Conservation (phyloP, 2,888 invertebrate genomes). For the Herminia tarsipennalis region DNA sequence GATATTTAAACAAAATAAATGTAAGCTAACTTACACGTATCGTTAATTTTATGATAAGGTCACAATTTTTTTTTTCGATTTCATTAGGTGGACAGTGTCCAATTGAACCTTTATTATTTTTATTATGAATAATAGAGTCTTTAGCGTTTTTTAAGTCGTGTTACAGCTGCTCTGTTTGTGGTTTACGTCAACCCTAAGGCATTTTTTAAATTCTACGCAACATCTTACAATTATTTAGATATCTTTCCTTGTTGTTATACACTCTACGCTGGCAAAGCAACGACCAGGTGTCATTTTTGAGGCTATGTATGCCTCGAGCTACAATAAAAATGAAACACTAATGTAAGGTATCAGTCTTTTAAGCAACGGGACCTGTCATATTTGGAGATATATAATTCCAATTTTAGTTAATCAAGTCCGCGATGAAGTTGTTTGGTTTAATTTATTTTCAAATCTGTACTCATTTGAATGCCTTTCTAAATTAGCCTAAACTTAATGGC, state of each 20-base stretch:
- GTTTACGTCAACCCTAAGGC: background rate
- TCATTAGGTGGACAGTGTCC: too few relatives aligned
- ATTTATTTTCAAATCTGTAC: background rate
- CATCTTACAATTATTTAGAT: background rate
- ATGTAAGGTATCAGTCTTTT: slow-evolving; percentile 5
- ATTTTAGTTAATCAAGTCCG: background rate
- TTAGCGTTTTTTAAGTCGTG: background rate
- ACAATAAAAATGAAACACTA: slow-evolving; percentile 2
- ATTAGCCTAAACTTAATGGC: too few relatives aligned
- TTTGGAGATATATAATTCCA: slow-evolving; percentile 2
- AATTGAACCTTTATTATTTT: too few relatives aligned
- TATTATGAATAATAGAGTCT: too few relatives aligned
- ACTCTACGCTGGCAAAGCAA: too few relatives aligned
- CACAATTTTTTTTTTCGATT: too few relatives aligned
- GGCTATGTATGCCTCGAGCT: background rate
- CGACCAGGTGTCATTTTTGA: slow-evolving; percentile 9
- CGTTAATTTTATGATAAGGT: too few relatives aligned
- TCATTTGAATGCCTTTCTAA: background rate
- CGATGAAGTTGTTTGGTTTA: too few relatives aligned
- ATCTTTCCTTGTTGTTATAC: slow-evolving; percentile 4
- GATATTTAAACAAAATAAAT: too few relatives aligned
- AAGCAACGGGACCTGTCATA: slow-evolving; percentile 12
- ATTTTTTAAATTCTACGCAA: background rate
- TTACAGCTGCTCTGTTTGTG: background rate
- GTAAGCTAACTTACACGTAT: too few relatives aligned